Conservation (phyloP, 2,113 vertebrate species). For the Cryptomyrus ogoouensis region DNA sequence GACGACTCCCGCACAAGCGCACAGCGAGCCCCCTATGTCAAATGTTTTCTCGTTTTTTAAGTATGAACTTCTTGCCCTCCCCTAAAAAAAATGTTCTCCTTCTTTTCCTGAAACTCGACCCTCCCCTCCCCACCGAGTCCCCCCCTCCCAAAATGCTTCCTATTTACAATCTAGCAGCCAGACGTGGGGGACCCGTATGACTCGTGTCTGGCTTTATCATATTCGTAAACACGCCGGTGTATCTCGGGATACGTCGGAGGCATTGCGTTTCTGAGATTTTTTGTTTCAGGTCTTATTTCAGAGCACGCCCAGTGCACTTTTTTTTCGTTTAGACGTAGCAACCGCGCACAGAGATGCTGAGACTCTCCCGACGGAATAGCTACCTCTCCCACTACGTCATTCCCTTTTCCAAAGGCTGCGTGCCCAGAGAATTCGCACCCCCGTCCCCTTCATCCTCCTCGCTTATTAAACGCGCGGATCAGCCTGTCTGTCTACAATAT, state of each 20-base stretch:
- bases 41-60: conserved; percentile 7
- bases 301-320: neutral
- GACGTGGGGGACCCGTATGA: neutral
- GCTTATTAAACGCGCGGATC: neutral
- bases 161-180: conserved; percentile 9
- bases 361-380: neutral
- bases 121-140: conserved; percentile 10
- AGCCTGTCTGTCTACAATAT: neutral
- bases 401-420: neutral
- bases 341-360: neutral
- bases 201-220: neutral
- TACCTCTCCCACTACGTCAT: conserved; percentile 20
- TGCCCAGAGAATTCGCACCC: neutral
- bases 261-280: neutral
- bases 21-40: neutral
- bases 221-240: neutral
- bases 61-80: conserved; percentile 12
- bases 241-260: neutral
- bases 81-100: conserved; percentile 1
- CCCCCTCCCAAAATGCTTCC: conserved; percentile 8
- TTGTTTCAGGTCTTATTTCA: neutral
- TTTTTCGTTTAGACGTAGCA: neutral
- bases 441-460: neutral
- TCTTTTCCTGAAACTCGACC: conserved; percentile 13
- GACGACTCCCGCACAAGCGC: conserved; percentile 22